A percentile compares a stretch with the other conserved stretches of the same genome.
phyloP scores from a whole-genome alignment of 2,888 invertebrate genomes.

The Lissonota sp. region DNA sequence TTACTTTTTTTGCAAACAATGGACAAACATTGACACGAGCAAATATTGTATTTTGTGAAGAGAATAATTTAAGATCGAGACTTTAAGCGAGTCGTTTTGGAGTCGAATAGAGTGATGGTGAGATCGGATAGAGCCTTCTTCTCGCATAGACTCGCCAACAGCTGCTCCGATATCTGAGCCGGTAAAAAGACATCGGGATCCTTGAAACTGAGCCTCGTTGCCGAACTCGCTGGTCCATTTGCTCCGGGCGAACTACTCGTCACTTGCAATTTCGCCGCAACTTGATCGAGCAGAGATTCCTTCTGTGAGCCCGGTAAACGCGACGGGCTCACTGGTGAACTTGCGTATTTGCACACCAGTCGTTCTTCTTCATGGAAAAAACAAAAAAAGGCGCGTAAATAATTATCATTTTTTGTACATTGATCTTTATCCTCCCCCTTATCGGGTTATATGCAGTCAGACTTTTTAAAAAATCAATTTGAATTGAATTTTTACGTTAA shows the following conservation, averaged over 20 bases:
- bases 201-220: constrained; percentile 83
- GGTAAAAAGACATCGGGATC: constrained; percentile 86
- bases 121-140: constrained; percentile 87
- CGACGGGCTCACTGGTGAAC: constrained; percentile 42
- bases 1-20: too few relatives aligned
- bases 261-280: constrained; percentile 44
- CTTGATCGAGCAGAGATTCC: constrained; percentile 48
- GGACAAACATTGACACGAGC: too few relatives aligned
- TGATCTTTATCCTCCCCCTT: too few relatives aligned
- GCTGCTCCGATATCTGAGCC: constrained; percentile 86
- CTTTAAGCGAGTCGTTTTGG: constrained; percentile 86
- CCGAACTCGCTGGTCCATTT: constrained; percentile 69
- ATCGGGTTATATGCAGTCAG: too few relatives aligned
- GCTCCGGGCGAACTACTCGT: constrained; percentile 63
- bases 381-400: neutral
- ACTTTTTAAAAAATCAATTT: too few relatives aligned
- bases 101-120: constrained; percentile 87
- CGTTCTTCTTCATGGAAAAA: constrained; percentile 47
- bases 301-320: constrained; percentile 35
- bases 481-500: neutral
- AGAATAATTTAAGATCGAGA: constrained; percentile 62
- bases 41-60: too few relatives aligned
- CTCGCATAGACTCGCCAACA: constrained; percentile 86
- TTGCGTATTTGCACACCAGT: constrained; percentile 45
- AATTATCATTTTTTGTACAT: too few relatives aligned